A percentile compares a stretch with the other conserved stretches of the same genome.
phyloP scores from a whole-genome alignment of 30 jellyfish, hydroid and myxozoan genomes.

The Euphysa ruthae region DNA sequence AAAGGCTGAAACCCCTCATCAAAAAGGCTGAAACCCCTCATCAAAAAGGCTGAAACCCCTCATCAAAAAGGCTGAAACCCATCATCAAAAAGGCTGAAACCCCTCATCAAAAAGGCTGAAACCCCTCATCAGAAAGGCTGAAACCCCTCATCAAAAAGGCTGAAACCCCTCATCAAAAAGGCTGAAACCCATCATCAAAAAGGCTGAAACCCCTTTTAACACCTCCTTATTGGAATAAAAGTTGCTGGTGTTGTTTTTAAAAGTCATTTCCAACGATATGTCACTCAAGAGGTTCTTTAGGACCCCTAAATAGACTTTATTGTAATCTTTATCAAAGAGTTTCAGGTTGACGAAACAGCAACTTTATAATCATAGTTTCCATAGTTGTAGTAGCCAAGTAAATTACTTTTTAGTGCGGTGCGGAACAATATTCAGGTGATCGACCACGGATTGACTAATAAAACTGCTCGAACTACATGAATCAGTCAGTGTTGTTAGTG shows the following conservation, averaged over 20 bases:
- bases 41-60: no score
- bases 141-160: no score
- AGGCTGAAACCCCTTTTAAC: conserved; percentile 14
- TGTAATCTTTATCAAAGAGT: conserved; percentile 7
- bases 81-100: no score
- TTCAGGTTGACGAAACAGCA: background rate
- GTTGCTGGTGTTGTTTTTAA: conserved; percentile 30
- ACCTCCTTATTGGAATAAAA: conserved; percentile 20
- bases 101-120: no score
- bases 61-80: no score
- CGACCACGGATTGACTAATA: background rate
- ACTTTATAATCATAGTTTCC: background rate
- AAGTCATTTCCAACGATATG: conserved; percentile 22
- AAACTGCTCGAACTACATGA: conserved; percentile 23
- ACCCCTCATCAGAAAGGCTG: no score
- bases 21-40: no score
- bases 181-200: no score
- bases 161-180: no score
- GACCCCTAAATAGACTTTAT: conserved; percentile 14
- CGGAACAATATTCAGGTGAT: background rate
- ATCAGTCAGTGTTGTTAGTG: conserved; percentile 23
- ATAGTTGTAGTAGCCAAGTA: background rate
- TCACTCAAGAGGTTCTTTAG: conserved; percentile 31
- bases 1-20: no score
- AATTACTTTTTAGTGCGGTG: background rate